Evolutionary conservation across 2,888 invertebrate genomes (phyloP), one percentile per base, ranked within the genome.

Genomic region (Drosophila mimica): DNA sequence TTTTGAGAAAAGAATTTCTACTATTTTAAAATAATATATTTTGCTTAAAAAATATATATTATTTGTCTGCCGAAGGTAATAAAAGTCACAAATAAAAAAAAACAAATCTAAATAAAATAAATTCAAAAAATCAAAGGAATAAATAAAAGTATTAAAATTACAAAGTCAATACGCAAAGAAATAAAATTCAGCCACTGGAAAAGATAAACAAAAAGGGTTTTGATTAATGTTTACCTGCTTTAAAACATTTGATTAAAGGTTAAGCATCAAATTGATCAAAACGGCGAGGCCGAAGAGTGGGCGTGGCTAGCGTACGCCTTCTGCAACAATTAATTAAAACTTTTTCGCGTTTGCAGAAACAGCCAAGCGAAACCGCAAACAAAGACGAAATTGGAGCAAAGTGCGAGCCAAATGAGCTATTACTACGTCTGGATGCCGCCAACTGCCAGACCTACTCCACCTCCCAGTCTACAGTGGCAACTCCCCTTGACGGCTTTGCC

Each of bases 251-350:
- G 82, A 79, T 75, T 89, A 68, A 70, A 73, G 68, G 79, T 43
- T 68, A 46, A 31, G 52, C 59, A 53, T 52, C 57, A 79, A 38
- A 43, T 31, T 34, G 49, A 15, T 31, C 17, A 49, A 40, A 40
- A 40, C 17, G 28, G 20, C 6, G 11, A 20, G 8, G 31, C 11
- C 17, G 1, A 48, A 9, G n/a, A n/a, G 38, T 2, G 33, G 46
- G 54, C 58, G 58, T 66, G 79, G 52, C 67, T 17, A 54, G 48
- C 54, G 34, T 6, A 54, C 49, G 67, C 69, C 56, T 70, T 66
- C 68, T 75, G 83, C 81, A 85, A 79, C 87, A 91, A 91, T 88
- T 91, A 88, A 88, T 88, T 88, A 88, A 88, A 88, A 88, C 73
- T 91, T 88, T 86, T 90, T 75, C 70, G 74, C 72, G 77, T 57